Evolutionary conservation across 2,113 vertebrate genomes (phyloP).

Genomic region (Platycercus adscitus): DNA sequence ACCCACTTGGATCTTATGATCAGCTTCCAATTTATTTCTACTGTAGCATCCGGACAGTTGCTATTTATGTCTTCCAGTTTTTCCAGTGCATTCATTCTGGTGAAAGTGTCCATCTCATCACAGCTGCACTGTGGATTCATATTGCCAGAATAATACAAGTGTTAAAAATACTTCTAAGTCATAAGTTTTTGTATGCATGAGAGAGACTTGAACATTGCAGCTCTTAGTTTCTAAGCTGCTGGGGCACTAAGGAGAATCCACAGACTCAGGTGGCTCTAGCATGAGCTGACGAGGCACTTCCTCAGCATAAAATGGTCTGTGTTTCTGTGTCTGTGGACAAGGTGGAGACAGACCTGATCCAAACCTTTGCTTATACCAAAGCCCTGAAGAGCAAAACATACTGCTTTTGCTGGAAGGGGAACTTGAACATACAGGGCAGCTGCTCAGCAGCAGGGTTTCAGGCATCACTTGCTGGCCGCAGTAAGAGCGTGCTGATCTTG

Average conservation of each 20-base stretch:
- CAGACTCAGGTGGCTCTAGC: background rate
- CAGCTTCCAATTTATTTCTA: slow-evolving; percentile 65
- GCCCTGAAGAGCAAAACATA: background rate
- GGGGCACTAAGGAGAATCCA: background rate
- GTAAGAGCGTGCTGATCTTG: rapidly evolving
- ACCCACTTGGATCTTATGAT: slow-evolving; percentile 48
- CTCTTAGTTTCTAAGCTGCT: background rate
- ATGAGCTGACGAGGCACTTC: background rate
- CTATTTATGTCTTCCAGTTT: slow-evolving; percentile 47
- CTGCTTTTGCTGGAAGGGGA: background rate
- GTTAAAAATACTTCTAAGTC: background rate
- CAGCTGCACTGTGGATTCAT: background rate
- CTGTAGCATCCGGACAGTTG: slow-evolving; percentile 12
- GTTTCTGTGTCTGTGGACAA: background rate
- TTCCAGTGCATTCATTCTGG: background rate
- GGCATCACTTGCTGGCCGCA: background rate
- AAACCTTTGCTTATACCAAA: background rate
- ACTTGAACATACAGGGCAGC: background rate
- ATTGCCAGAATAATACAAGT: background rate
- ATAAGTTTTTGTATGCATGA: rapidly evolving
- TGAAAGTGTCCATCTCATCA: background rate
- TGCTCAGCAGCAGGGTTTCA: background rate
- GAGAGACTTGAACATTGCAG: background rate
- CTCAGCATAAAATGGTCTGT: background rate
- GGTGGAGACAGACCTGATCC: background rate